Evolutionary conservation across 2,113 vertebrate genomes (phyloP), one percentile per base, ranked within the genome.

Genomic region (Cathartes aura): DNA sequence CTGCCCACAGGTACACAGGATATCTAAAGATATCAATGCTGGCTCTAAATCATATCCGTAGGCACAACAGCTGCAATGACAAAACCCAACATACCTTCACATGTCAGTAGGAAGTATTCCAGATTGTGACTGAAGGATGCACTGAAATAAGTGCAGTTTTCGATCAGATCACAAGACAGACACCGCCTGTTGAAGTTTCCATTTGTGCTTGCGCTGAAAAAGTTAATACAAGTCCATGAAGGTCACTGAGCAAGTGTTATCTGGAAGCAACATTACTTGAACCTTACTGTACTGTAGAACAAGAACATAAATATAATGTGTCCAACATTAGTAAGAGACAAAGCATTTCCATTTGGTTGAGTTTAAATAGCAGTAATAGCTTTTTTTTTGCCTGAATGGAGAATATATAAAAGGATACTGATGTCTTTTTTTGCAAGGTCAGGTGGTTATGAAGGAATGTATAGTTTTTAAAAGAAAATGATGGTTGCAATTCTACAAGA

Each of bases 151-250:
- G 99, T 99, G 34, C 99, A 99, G 95, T 98, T 98, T 60, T 98
- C 98, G 62, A 99, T 95, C 96, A 99, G 95, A 70, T 99, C 98
- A 24, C 99, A 99, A 7, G 99, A 99, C 91, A 99, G 98, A 87
- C 99, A 99, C 92, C 97, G 99, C 8, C 99, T 98, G 98, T 99
- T 99, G 98, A 99, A 99, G 40, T 98, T 98, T 12, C 98, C 99
- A 21, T 99, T 99, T 0, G 99, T 99, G 98, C 98, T 99, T 23
- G 99, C 99, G 2, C 99, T 99, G 93, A 15, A 91, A 98, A 88
- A 89, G 68, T 94, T 93, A 74, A 97, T 42, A 68, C 14, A 30
- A 63, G 73, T 63, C 27, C 27, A 21, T 96, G 67, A 76, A 90
- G 56, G 38, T 87, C 97, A 95, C 27, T 11, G 30, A 45, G 68